Conservation (phyloP, 2,888 invertebrate species). For the Pheosia tremula region DNA sequence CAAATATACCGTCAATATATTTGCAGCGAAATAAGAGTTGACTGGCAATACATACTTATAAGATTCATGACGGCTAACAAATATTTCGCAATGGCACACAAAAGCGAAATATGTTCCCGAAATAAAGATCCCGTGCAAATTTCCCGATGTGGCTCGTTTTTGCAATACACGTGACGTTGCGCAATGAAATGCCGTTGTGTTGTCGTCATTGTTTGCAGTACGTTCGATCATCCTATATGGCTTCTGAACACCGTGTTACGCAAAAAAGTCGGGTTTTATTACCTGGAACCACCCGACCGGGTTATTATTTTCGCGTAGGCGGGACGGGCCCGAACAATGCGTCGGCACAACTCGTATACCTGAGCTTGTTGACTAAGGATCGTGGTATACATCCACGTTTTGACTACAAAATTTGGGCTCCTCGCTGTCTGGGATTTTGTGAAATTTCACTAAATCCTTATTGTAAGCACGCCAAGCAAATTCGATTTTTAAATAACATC, state of each 20-base stretch:
- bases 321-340: slow-evolving; percentile 68
- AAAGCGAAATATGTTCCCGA: slow-evolving; percentile 19
- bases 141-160: slow-evolving; percentile 6
- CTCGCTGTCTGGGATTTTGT: slow-evolving; percentile 65
- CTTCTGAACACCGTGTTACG: slow-evolving; percentile 71
- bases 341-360: slow-evolving; percentile 71
- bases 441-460: slow-evolving; percentile 50
- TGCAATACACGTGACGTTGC: slow-evolving; percentile 48
- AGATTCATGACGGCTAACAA: not conserved
- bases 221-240: slow-evolving; percentile 63
- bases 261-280: slow-evolving; percentile 70
- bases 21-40: slow-evolving; percentile 49
- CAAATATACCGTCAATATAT: slow-evolving; percentile 48
- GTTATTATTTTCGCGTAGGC: slow-evolving; percentile 73
- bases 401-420: slow-evolving; percentile 56
- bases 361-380: slow-evolving; percentile 76
- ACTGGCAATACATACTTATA: slow-evolving; percentile 15
- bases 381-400: slow-evolving; percentile 44
- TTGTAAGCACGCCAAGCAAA: slow-evolving; percentile 60
- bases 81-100: not conserved
- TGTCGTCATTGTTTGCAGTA: slow-evolving; percentile 64
- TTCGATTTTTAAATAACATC: slow-evolving; percentile 50
- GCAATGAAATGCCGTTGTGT: slow-evolving; percentile 57
- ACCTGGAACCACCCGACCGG: slow-evolving; percentile 66
- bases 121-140: slow-evolving; percentile 13